Base-by-base conservation (phyloP, 2,888 invertebrate genomes). In the Parnassius smintheus region DNA sequence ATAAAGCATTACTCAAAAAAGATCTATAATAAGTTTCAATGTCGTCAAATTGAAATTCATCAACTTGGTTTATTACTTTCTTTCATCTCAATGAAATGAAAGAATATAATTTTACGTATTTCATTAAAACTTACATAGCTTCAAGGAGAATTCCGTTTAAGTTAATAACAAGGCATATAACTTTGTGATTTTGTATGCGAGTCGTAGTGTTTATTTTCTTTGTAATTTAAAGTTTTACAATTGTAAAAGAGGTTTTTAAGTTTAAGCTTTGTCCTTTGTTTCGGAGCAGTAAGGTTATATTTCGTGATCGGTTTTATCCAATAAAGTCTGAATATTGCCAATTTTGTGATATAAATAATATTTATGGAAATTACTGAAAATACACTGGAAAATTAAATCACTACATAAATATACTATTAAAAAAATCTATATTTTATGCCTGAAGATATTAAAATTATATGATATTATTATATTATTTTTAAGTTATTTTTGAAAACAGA, bases 181-280 rank as follows among this genome's bases (percentile, higher is more conserved):
- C 77, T 80, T 79, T 79, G 72, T 69, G 68, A 73, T 82, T 82
- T 72, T 73, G 76, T 77, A 81, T 80, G 77, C 78, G 75, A 81
- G 75, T 64, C 81, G 74, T 75, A 73, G 72, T 75, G 76, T 81
- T 82, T 81, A 82, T 85, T 84, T 86, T 83, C 83, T 83, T 85
- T 80, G 82, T 83, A 85, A 87, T 86, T 85, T 85, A 81, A 86
- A 87, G 85, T 82, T 86, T 83, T 75, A 75, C 76, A 76, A 76
- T 78, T 80, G 77, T 80, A 74, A 80, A 76, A 75, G 74, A 78
- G 76, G 73, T 75, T 73, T 76, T 76, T 72, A 67, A 70, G 67
- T 70, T 70, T 64, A 60, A 56, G 22, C 56, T 56, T 59, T 46
- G 56, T 48, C 67, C 66, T 68, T 68, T 69, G 57, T 69, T 69